Conservation (phyloP, 2,797 vertebrate genomes). For the Argyrosomus regius region DNA sequence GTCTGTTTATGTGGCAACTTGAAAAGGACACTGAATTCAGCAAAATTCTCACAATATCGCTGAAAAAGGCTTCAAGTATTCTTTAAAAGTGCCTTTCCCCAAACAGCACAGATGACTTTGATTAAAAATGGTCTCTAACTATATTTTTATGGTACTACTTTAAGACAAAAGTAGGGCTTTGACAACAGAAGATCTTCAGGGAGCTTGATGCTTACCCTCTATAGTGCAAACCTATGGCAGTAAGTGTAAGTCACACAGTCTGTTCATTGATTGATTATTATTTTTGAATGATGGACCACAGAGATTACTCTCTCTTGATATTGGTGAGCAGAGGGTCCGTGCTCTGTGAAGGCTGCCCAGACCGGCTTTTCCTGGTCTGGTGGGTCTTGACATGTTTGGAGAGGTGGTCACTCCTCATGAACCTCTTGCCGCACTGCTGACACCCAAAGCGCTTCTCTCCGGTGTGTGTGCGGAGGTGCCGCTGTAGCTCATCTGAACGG, state of each 20-base stretch:
- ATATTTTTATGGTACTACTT: constrained; percentile 50
- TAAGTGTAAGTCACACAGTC: constrained; percentile 65
- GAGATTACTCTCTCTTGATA: constrained; percentile 87
- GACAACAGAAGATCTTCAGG: constrained; percentile 35
- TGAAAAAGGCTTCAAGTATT: constrained; percentile 58
- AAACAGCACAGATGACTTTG: constrained; percentile 41
- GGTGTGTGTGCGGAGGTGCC: constrained; percentile 91
- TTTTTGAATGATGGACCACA: constrained; percentile 3
- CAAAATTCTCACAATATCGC: constrained; percentile 44
- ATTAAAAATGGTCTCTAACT: constrained; percentile 43
- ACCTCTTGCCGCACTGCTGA: constrained; percentile 90
- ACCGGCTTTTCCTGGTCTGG: constrained; percentile 87
- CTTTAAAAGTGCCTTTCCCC: constrained; percentile 53
- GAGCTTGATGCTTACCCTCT: constrained; percentile 62
- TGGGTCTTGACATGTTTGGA: constrained; percentile 93
- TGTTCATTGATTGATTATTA: constrained; percentile 31
- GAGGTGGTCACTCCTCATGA: constrained; percentile 93
- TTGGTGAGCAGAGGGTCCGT: constrained; percentile 81
- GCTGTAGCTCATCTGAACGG: constrained; percentile 90
- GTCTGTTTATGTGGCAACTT: constrained; percentile 32
- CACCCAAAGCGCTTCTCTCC: constrained; percentile 93
- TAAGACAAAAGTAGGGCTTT: constrained; percentile 54
- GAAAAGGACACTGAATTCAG: constrained; percentile 41
- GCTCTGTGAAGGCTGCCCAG: constrained; percentile 72
- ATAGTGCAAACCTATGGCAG: constrained; percentile 77